Conservation (phyloP, 2,797 vertebrate genomes). For the Discoglossus pictus region DNA sequence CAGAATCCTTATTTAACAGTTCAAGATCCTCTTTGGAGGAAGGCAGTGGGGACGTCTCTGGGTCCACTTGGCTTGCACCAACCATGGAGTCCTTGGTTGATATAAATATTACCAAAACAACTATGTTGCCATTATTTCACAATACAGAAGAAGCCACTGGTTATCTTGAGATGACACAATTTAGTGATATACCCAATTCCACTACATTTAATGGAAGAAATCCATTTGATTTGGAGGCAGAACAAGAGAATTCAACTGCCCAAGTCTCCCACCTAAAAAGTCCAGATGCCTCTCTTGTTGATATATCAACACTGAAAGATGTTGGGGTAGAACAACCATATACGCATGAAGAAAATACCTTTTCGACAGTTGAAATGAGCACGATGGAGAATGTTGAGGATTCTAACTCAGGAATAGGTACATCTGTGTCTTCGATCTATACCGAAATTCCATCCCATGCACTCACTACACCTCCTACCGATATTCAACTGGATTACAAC, state of each 20-base stretch:
- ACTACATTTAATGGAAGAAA: neutral
- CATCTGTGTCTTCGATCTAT: neutral
- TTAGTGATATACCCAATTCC: neutral
- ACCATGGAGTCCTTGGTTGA: rapidly evolving
- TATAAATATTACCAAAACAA: neutral
- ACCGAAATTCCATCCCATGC: constrained; percentile 35
- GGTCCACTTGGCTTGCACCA: constrained; percentile 50
- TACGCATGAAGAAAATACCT: neutral
- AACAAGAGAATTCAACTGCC: constrained; percentile 15
- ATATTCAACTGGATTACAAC: constrained; percentile 56
- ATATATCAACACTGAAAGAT: neutral
- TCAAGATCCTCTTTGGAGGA: constrained; percentile 29
- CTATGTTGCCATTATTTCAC: neutral
- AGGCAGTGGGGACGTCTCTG: constrained; percentile 58
- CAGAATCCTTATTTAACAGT: neutral
- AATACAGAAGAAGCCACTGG: constrained; percentile 1
- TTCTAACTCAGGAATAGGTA: constrained; percentile 32
- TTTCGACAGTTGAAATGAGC: constrained; percentile 33
- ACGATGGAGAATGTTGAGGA: constrained; percentile 50
- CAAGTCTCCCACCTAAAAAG: constrained; percentile 21
- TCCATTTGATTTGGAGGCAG: neutral
- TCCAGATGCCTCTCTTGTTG: neutral
- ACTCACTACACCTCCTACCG: constrained; percentile 44
- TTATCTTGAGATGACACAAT: neutral
- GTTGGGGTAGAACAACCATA: neutral